Conservation (phyloP, 2,113 vertebrate genomes). For the Centropus unirufus region DNA sequence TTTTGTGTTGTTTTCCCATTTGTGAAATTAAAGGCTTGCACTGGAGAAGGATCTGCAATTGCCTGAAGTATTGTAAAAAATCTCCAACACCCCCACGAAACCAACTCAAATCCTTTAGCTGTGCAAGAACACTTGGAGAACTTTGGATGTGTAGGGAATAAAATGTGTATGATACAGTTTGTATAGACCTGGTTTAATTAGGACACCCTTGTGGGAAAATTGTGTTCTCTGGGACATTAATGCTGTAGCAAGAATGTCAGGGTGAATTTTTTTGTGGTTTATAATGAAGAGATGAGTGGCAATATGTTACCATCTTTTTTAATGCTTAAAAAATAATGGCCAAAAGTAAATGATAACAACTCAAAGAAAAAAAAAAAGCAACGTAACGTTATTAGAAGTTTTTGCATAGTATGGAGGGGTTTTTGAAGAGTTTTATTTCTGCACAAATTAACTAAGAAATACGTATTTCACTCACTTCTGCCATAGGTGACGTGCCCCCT, state of each 20-base stretch:
- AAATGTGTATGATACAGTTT: not conserved
- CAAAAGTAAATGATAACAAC: not conserved
- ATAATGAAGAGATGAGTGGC: not conserved
- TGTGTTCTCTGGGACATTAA: fast-evolving
- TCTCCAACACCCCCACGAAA: no score
- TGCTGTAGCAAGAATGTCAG: not conserved
- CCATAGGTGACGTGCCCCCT: fast-evolving
- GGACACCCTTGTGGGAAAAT: not conserved
- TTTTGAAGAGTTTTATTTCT: not conserved
- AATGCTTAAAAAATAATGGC: not conserved
- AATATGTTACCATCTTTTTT: not conserved
- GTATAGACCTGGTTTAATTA: not conserved
- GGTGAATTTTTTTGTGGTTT: not conserved
- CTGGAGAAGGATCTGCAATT: not conserved
- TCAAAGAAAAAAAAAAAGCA: not conserved
- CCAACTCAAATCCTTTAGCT: not conserved
- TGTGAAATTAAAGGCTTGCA: not conserved
- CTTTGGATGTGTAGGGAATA: not conserved
- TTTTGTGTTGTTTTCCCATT: constrained; percentile 3
- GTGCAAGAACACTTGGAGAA: not conserved
- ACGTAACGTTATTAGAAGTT: not conserved
- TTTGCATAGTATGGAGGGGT: fast-evolving
- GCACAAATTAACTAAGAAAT: not conserved
- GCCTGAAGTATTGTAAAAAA: not conserved
- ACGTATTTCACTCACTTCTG: fast-evolving